phyloP scores from a whole-genome alignment of 1,140 invertebrate genomes.

The Orchesella cincta region DNA sequence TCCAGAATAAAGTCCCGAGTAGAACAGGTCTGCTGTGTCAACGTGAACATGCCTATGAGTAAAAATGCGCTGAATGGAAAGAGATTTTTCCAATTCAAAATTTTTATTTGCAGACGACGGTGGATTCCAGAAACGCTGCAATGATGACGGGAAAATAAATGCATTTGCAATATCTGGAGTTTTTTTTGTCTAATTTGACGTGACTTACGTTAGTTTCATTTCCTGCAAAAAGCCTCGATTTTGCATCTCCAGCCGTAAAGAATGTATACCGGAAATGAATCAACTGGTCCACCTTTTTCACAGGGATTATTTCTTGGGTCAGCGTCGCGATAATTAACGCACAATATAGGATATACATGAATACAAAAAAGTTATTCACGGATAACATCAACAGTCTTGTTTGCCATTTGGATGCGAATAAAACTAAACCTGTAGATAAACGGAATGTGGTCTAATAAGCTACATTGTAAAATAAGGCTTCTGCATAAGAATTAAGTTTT shows the following conservation, averaged over 20 bases:
- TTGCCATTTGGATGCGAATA: too few species aligned
- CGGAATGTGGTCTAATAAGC: too few species aligned
- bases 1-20: neutral
- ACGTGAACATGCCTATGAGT: neutral
- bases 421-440: too few species aligned
- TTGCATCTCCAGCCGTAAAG: neutral
- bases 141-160: neutral
- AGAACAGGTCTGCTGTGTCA: neutral
- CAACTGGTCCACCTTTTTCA: neutral
- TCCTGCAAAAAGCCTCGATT: neutral
- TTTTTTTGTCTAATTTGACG: neutral
- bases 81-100: neutral
- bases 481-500: too few species aligned
- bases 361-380: neutral
- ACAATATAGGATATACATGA: neutral
- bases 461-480: too few species aligned
- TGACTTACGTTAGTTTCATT: neutral
- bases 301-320: neutral
- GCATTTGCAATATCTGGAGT: neutral
- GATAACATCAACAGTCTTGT: neutral
- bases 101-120: neutral
- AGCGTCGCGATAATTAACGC: neutral
- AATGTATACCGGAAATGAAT: neutral
- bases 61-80: neutral
- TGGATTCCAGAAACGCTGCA: neutral